Evolutionary conservation across 2,113 vertebrate genomes (phyloP).

Genomic region (Mustela lutreola): DNA sequence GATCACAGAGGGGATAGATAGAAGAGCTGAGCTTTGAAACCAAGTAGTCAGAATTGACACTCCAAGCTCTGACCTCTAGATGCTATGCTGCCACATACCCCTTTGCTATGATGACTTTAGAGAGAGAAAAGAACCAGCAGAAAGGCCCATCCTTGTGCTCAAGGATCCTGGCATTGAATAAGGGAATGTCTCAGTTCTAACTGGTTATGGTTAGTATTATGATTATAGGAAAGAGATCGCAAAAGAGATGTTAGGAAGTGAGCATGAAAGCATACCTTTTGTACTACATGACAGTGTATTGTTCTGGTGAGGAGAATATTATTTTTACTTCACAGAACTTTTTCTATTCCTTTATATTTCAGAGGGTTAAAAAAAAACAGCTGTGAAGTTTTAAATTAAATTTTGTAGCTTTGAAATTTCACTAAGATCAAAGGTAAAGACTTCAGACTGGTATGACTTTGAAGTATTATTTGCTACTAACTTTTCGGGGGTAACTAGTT

Average conservation of each 20-base stretch:
- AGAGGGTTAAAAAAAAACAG: constrained; percentile 7
- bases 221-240: background rate
- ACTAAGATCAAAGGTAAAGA: background rate
- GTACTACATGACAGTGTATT: background rate
- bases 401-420: constrained; percentile 16
- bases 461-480: background rate
- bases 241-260: background rate
- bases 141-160: background rate
- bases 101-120: background rate
- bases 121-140: background rate
- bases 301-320: background rate
- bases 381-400: constrained; percentile 1
- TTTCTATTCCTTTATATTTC: background rate
- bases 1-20: background rate
- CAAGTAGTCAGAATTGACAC: background rate
- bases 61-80: background rate
- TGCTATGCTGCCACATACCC: background rate
- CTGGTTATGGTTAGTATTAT: background rate
- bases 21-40: constrained; percentile 6
- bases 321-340: background rate
- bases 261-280: background rate
- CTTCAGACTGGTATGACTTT: background rate
- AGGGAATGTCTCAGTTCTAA: background rate
- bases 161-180: background rate
- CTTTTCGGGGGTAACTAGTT: background rate